Conservation (phyloP, 2,888 invertebrate species). For the Phlogophora meticulosa region DNA sequence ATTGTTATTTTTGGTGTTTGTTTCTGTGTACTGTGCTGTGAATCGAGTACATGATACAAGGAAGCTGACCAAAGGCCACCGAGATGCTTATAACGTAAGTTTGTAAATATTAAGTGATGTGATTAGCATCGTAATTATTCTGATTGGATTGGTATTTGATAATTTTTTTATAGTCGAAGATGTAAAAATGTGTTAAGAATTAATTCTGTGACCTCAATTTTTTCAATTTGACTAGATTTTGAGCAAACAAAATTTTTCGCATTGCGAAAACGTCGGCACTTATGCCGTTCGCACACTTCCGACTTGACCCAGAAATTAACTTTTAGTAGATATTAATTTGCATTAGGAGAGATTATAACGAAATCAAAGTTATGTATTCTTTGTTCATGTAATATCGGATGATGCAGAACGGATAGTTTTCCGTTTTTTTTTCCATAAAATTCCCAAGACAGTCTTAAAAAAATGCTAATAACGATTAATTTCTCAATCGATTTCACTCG, state of each 20-base stretch:
- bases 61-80: slow-evolving; percentile 79
- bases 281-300: slow-evolving; percentile 47
- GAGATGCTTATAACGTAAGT: slow-evolving; percentile 90
- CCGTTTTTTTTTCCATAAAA: background rate
- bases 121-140: slow-evolving; percentile 72
- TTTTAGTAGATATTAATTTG: slow-evolving; percentile 44
- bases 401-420: background rate
- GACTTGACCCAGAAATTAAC: slow-evolving; percentile 63
- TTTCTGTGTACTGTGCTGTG: slow-evolving; percentile 81
- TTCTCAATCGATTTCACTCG: slow-evolving; percentile 26
- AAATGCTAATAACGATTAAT: slow-evolving; percentile 28
- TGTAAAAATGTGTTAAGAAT: background rate
- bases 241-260: slow-evolving; percentile 38
- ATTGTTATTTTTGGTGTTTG: slow-evolving; percentile 72
- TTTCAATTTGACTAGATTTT: slow-evolving; percentile 32
- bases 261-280: slow-evolving; percentile 59
- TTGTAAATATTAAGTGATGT: slow-evolving; percentile 64
- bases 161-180: slow-evolving; percentile 15
- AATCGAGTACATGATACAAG: slow-evolving; percentile 84
- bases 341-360: slow-evolving; percentile 22
- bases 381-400: slow-evolving; percentile 27
- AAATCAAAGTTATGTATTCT: slow-evolving; percentile 29
- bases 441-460: slow-evolving; percentile 1
- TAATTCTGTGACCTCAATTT: slow-evolving; percentile 42
- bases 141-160: slow-evolving; percentile 48